These are phyloP conservation scores for Lophius americanus DNA, from an alignment of 2,797 vertebrate genomes.

Conservation along the genomic window DNA sequence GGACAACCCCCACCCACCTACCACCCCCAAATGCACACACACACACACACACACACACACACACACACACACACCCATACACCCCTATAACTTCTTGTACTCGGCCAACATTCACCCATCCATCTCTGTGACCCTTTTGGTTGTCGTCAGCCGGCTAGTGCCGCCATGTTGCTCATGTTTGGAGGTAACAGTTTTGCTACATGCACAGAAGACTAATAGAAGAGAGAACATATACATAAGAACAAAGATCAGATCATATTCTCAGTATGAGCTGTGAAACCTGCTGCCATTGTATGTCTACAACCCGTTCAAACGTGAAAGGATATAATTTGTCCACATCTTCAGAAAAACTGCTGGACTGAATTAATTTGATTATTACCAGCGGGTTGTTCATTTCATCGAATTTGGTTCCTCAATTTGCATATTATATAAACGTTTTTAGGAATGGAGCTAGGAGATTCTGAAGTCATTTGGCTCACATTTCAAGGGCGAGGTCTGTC, in stretches of 20 bases:
- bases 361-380: too few relatives aligned
- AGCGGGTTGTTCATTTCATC: too few relatives aligned
- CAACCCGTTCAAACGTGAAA: too few relatives aligned
- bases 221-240: constrained; percentile 16
- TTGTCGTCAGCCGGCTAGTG: constrained; percentile 18
- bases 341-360: too few relatives aligned
- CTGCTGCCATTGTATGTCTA: neutral
- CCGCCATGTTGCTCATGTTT: constrained; percentile 8
- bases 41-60: constrained; percentile 2
- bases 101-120: constrained; percentile 27
- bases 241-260: constrained; percentile 13
- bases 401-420: too few relatives aligned
- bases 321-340: too few relatives aligned
- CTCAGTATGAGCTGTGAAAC: constrained; percentile 5
- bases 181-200: neutral
- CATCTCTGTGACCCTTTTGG: constrained; percentile 27
- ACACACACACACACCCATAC: constrained; percentile 2
- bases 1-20: neutral
- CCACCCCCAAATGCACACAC: neutral
- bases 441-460: too few relatives aligned
- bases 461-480: too few relatives aligned
- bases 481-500: too few relatives aligned
- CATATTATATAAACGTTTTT: too few relatives aligned
- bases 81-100: constrained; percentile 36
- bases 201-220: neutral